These are phyloP conservation scores for Archips xylosteana DNA, from an alignment of 2,888 invertebrate genomes.

Conservation along the genomic window DNA sequence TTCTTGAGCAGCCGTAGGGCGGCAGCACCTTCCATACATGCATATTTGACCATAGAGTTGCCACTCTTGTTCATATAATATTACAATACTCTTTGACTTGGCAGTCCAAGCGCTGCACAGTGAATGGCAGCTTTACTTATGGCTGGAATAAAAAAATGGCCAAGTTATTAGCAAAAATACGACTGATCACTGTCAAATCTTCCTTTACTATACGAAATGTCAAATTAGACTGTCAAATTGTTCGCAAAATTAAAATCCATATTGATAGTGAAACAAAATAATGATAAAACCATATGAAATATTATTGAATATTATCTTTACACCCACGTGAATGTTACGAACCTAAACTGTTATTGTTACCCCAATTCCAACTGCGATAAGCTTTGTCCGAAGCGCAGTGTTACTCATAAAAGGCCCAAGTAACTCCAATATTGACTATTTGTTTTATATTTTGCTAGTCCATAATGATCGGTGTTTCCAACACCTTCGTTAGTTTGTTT, in stretches of 20 bases:
- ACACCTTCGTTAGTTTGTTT: slow-evolving; percentile 51
- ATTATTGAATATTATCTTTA: slow-evolving; percentile 54
- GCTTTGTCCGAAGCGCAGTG: slow-evolving; percentile 23
- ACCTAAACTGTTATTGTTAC: slow-evolving; percentile 58
- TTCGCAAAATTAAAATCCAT: slow-evolving; percentile 37
- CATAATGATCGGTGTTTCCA: slow-evolving; percentile 38
- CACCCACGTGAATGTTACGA: slow-evolving; percentile 61
- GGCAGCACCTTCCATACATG: too few relatives aligned
- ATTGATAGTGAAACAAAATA: slow-evolving; percentile 41
- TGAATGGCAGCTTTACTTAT: slow-evolving; percentile 8
- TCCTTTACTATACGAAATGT: background rate
- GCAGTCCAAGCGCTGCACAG: slow-evolving; percentile 2
- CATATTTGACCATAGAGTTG: too few relatives aligned
- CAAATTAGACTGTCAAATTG: slow-evolving; percentile 28
- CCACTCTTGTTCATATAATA: too few relatives aligned
- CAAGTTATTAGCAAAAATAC: slow-evolving; percentile 30
- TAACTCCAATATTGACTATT: slow-evolving; percentile 39
- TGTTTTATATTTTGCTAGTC: slow-evolving; percentile 18
- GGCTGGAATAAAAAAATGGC: background rate
- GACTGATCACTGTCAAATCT: slow-evolving; percentile 7
- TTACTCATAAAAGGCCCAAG: slow-evolving; percentile 41
- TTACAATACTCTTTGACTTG: too few relatives aligned
- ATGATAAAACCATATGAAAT: slow-evolving; percentile 43
- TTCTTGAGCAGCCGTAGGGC: too few relatives aligned
- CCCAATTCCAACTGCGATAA: slow-evolving; percentile 52